Base-by-base conservation (phyloP, 2,113 vertebrate species). In the Gambusia holbrooki region DNA sequence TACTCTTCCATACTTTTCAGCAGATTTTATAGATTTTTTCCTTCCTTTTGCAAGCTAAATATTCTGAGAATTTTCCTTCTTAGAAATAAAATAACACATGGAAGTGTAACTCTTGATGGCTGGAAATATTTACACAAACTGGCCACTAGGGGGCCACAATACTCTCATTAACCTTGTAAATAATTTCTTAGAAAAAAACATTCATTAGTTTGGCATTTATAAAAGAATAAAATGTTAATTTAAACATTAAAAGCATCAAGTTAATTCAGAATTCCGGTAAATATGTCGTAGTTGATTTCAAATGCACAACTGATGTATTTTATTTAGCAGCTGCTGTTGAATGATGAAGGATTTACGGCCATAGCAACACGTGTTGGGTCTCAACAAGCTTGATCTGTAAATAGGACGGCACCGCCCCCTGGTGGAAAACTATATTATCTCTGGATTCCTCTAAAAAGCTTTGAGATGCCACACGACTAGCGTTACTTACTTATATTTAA, bases 351-450 rank as follows among this genome's bases (percentile, higher is more conserved):
- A 71, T 30, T 73, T 63, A 48, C 25, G 15, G 35, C 66, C 45
- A 62, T 12, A 62, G 61, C 12, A 40, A 29, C n/a, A 70, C 13
- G 7, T 25, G 48, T 37, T 54, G 5, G 22, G 51, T 9, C 51
- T 51, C 48, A 51, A 54, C 51, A 76, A 58, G 33, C 51, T n/a
- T 19, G 10, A 14, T 65, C 61, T 2, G 15, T 3, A 28, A 82
- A 76, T 14, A 22, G 27, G 74, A 37, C 84, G 80, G 58, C 71
- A 85, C 82, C 88, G 90, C 90, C 90, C 84, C 67, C 90, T 84
- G 76, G 84, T 88, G 90, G 13, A 48, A 3, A 67, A 71, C 0
- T 27, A 2, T 5, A 1, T 77, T 58, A 48, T 33, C 13, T 60
- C 1, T 19, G 2, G 40, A 42, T 13, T 42, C 40, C 40, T 42